Conservation (phyloP, 1,140 invertebrate species). For the Drosophila leontia region DNA sequence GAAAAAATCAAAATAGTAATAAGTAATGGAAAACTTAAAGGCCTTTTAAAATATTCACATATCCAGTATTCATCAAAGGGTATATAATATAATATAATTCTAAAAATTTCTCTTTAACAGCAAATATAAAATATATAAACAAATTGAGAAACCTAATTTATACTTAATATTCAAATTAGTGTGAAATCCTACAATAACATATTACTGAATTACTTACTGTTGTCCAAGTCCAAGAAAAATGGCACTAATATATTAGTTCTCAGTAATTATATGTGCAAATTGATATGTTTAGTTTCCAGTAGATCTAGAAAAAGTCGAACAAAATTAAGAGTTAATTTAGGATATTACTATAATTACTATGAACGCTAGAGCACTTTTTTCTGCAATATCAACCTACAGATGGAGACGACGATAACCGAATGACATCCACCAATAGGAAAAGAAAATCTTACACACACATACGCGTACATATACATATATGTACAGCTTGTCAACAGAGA, state of each 20-base stretch:
- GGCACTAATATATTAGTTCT: background rate
- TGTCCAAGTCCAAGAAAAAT: no score
- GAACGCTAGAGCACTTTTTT: background rate
- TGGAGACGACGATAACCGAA: background rate
- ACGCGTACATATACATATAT: background rate
- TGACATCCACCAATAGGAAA: background rate
- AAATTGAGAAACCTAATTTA: background rate
- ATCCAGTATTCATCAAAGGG: no score
- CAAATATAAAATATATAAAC: no score
- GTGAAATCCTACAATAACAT: background rate
- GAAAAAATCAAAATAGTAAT: background rate
- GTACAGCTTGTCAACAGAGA: constrained; percentile 13
- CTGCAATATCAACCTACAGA: background rate
- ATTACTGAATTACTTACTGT: background rate
- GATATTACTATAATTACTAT: background rate
- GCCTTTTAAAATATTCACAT: no score
- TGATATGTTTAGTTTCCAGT: background rate
- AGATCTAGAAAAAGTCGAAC: background rate
- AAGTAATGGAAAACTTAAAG: background rate
- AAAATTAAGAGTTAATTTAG: background rate
- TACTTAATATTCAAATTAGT: background rate
- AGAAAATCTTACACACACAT: background rate
- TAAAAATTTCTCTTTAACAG: no score
- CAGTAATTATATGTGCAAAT: no score
- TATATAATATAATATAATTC: no score